Evolutionary conservation across 1,140 invertebrate species (phyloP).

Genomic region (Heliconius melpomene): DNA sequence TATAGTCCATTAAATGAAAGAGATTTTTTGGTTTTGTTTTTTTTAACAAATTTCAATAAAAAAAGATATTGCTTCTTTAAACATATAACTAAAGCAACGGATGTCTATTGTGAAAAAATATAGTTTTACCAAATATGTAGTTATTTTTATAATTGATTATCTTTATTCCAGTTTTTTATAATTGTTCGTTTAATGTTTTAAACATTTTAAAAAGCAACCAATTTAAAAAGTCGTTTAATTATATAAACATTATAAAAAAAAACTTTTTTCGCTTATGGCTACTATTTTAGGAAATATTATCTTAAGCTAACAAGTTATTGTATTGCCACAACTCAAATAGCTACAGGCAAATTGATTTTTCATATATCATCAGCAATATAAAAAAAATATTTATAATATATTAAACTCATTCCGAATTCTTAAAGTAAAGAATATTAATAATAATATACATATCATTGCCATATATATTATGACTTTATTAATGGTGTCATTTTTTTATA

Average conservation of each 20-base stretch:
- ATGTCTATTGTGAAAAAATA: neutral
- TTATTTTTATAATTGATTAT: neutral
- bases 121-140: neutral
- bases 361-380: neutral
- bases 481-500: too few relatives aligned
- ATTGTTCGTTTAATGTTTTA: neutral
- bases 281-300: slow-evolving; percentile 13
- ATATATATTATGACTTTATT: too few relatives aligned
- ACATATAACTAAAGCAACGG: too few relatives aligned
- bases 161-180: neutral
- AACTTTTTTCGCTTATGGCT: slow-evolving; percentile 15
- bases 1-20: too few relatives aligned
- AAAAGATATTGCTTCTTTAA: too few relatives aligned
- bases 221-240: slow-evolving; percentile 1
- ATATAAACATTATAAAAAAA: slow-evolving; percentile 1
- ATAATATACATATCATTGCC: neutral
- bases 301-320: slow-evolving; percentile 22
- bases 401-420: neutral
- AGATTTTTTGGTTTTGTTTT: too few relatives aligned
- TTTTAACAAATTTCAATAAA: too few relatives aligned
- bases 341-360: neutral
- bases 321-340: slow-evolving; percentile 23
- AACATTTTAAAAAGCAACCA: neutral
- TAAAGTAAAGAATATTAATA: neutral
- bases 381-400: neutral